Conservation (phyloP, 2,113 vertebrate species). For the Passer domesticus region DNA sequence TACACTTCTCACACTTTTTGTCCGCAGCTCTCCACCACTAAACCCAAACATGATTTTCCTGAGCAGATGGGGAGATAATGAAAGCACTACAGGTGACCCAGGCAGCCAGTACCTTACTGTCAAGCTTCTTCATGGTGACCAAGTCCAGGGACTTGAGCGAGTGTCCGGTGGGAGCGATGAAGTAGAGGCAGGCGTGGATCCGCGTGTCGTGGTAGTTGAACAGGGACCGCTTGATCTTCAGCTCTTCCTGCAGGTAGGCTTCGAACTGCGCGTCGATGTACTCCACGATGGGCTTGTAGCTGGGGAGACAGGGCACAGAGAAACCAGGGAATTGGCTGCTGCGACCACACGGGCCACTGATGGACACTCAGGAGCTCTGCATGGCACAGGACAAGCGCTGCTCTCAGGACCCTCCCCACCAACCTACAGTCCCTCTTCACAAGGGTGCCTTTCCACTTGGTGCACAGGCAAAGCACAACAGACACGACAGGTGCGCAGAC, state of each 20-base stretch:
- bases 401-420: not conserved
- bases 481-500: too few relatives aligned
- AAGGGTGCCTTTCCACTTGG: fast-evolving
- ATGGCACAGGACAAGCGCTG: fast-evolving
- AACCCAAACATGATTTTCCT: not conserved
- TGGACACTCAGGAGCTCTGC: not conserved
- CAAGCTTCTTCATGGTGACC: conserved; percentile 86
- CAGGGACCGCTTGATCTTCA: conserved; percentile 82
- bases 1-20: not conserved
- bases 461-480: not conserved
- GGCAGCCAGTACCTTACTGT: conserved; percentile 79
- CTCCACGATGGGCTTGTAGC: conserved; percentile 84
- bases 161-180: conserved; percentile 82
- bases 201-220: conserved; percentile 83
- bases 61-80: not conserved
- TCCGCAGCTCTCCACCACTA: not conserved
- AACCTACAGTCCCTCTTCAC: not conserved
- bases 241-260: conserved; percentile 82
- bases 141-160: conserved; percentile 82
- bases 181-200: conserved; percentile 82
- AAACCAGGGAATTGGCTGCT: not conserved
- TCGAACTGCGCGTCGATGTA: conserved; percentile 84
- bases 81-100: not conserved
- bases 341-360: too few relatives aligned
- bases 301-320: not conserved